These are phyloP conservation scores for Dolichopus griseipennis DNA, from an alignment of 2,888 invertebrate genomes.

Conservation along the genomic window DNA sequence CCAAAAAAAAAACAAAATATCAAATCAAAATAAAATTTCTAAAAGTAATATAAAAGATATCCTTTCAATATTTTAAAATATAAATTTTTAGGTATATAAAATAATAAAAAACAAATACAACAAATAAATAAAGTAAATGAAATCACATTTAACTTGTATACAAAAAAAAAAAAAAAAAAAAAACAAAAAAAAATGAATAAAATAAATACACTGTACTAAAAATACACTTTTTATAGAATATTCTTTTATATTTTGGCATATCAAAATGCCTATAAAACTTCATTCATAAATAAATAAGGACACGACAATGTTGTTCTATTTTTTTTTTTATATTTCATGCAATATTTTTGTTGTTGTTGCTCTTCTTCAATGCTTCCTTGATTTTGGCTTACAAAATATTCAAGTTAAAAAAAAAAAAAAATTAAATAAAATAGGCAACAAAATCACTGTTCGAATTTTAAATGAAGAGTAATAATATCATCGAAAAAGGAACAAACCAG, in stretches of 20 bases:
- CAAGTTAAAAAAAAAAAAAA: neutral
- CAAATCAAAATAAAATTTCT: neutral
- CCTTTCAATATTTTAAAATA: neutral
- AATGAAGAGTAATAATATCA: neutral
- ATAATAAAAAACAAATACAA: too few species aligned
- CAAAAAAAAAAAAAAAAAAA: too few species aligned
- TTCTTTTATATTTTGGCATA: neutral
- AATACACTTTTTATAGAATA: neutral
- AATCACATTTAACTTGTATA: neutral
- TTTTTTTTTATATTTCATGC: neutral
- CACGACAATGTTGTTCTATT: neutral
- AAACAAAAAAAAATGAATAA: too few species aligned
- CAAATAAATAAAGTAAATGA: neutral
- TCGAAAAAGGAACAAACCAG: too few species aligned
- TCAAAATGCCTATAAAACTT: conserved; percentile 5
- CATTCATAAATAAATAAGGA: conserved; percentile 6
- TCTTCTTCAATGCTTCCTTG: neutral
- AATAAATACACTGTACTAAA: neutral
- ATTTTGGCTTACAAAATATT: neutral
- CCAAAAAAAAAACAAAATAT: neutral
- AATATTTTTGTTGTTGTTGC: neutral
- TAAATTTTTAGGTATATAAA: neutral
- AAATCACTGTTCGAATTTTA: conserved; percentile 4
- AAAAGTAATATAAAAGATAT: neutral
- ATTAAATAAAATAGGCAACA: neutral